A percentile compares a stretch with the other conserved stretches of the same genome.
Evolutionary conservation across 2,888 invertebrate species (phyloP).

Genomic region (Harmothoe impar): DNA sequence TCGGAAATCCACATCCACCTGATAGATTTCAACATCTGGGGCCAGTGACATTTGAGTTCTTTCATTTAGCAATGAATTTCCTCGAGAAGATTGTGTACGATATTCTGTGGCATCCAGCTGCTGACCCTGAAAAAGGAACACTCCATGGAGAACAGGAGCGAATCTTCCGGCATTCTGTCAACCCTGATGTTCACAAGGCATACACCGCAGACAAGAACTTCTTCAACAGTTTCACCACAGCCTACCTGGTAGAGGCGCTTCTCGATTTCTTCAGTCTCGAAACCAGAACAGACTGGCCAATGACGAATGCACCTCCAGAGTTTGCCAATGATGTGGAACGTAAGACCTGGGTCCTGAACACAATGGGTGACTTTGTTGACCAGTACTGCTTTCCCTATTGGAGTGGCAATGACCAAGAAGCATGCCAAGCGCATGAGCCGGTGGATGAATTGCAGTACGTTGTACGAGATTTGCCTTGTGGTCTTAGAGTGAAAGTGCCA

Average conservation of each 20-base stretch:
- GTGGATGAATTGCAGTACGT: background rate
- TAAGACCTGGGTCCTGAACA: background rate
- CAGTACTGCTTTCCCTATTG: conserved; percentile 1
- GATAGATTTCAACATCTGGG: background rate
- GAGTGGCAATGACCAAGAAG: background rate
- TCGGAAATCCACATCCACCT: background rate
- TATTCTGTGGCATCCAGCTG: background rate
- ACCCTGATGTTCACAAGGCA: background rate
- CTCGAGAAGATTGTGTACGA: background rate
- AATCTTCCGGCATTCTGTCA: background rate
- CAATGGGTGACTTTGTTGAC: conserved; percentile 10
- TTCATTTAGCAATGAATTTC: conserved; percentile 43
- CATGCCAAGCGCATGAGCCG: background rate
- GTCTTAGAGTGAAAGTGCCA: too few relatives aligned
- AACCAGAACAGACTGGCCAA: background rate
- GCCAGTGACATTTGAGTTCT: conserved; percentile 34
- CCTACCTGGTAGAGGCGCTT: background rate
- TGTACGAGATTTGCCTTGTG: too few relatives aligned
- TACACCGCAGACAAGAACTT: conserved; percentile 24
- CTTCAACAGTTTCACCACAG: background rate
- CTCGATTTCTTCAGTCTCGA: conserved; percentile 47
- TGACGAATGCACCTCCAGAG: background rate
- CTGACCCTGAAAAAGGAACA: background rate
- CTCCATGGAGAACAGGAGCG: background rate
- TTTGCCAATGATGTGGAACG: background rate